Percentiles rank a stretch among this genome's conserved stretches.
Evolutionary conservation across 2,888 invertebrate genomes (phyloP).

Genomic region (Chrysopilus asiliformis): DNA sequence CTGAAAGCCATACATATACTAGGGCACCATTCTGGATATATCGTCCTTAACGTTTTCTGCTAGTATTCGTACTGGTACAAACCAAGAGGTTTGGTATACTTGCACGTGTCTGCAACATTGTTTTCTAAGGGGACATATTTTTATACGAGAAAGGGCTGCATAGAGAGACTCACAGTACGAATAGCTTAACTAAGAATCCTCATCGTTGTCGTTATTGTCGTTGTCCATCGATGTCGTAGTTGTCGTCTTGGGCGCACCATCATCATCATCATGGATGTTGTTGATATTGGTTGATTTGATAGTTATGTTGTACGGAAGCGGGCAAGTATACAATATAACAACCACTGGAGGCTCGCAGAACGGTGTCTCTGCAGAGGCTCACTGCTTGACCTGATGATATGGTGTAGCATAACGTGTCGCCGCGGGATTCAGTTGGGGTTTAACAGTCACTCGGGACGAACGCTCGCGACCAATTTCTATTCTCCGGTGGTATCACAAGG

Average conservation of each 20-base stretch:
- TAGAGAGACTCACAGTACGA: too few relatives aligned
- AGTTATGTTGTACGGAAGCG: too few relatives aligned
- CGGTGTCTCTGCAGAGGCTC: conserved; percentile 5
- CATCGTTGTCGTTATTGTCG: too few relatives aligned
- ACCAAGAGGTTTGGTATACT: too few relatives aligned
- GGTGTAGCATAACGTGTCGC: conserved; percentile 22
- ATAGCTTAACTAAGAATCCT: too few relatives aligned
- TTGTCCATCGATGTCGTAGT: too few relatives aligned
- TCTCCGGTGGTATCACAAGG: conserved; percentile 12
- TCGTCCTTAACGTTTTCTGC: too few relatives aligned
- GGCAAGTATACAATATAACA: conserved; percentile 5
- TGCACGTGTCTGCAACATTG: too few relatives aligned
- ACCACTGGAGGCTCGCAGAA: conserved; percentile 13
- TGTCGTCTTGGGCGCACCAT: neutral
- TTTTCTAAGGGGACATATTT: conserved; percentile 10
- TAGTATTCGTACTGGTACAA: too few relatives aligned
- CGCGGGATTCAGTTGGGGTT: conserved; percentile 40
- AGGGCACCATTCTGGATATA: too few relatives aligned
- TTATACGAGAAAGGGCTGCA: conserved; percentile 3
- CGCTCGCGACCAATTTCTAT: conserved; percentile 16
- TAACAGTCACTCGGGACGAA: conserved; percentile 39
- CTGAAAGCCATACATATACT: too few relatives aligned
- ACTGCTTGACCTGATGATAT: conserved; percentile 8
- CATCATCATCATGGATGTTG: neutral
- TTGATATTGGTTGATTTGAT: too few relatives aligned